Evolutionary conservation across 2,888 invertebrate genomes (phyloP), one percentile per base, ranked within the genome.

Genomic region (Lycocerus yunnanus): DNA sequence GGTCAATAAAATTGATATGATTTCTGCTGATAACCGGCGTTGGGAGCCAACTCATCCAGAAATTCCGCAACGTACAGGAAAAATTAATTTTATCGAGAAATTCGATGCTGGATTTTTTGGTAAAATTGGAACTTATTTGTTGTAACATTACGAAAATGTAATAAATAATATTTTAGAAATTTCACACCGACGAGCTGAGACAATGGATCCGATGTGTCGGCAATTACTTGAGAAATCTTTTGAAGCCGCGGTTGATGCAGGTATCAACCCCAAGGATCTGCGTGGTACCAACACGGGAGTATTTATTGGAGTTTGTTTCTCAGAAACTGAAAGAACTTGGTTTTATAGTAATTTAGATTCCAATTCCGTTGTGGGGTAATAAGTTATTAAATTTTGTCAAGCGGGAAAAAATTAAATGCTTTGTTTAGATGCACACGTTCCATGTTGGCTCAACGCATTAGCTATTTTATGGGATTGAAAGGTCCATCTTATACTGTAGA

Each of bases 401-500:
- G 6, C 1, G 6, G 0, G n/a, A n/a, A 43, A 21, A 11, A 15
- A 5, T 21, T n/a, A 15, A 15, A 70, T 15, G 13, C 11, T 27
- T 11, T 14, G 65, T 66, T 58, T 66, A 90, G 97, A 58, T 96
- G 96, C 86, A 93, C 94, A 80, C 91, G 96, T 75, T 95, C 96
- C 4, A 97, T 97, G 96, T 90, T 97, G 84, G 94, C 97, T 13
- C 96, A 97, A 87, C 91, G 97, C 69, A 91, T 98, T 78, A 97
- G 97, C 1, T 97, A 95, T 86, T 93, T 93, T 88, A 90, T 98
- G 76, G 97, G 97, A 20, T 89, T 96, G 14, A 93, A 93, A 81
- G 97, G 98, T 0, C 97, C 97, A 0, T 96, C 97, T 5, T 95
- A 93, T 87, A 90, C 94, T 0, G 89, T 96, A 10, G 98, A 98